These are phyloP conservation scores for Bombus sibiricus DNA, from an alignment of 1,140 invertebrate genomes.

Conservation along the genomic window DNA sequence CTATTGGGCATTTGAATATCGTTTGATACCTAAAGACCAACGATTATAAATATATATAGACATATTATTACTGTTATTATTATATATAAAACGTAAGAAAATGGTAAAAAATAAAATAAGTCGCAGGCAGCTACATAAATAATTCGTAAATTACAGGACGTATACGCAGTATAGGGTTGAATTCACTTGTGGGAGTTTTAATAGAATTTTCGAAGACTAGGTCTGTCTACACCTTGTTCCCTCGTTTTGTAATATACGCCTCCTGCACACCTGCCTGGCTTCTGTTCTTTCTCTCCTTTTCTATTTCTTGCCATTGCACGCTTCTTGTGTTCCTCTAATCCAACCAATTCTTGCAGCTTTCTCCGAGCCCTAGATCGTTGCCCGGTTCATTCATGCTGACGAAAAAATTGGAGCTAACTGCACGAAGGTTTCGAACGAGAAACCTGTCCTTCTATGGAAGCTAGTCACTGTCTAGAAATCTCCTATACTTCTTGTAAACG, in stretches of 20 bases:
- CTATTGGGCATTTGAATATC: too few relatives aligned
- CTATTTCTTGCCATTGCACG: neutral
- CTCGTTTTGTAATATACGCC: constrained; percentile 23
- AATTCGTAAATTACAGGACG: neutral
- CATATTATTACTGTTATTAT: too few relatives aligned
- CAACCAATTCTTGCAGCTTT: constrained; percentile 19
- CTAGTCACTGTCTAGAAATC: neutral
- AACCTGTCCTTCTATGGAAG: constrained; percentile 12
- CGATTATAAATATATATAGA: too few relatives aligned
- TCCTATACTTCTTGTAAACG: neutral
- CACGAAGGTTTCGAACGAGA: constrained; percentile 17
- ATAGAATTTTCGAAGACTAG: constrained; percentile 6
- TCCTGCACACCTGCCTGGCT: constrained; percentile 14
- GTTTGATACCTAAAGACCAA: too few relatives aligned
- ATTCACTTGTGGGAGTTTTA: neutral
- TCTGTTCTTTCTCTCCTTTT: neutral
- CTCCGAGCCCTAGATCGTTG: constrained; percentile 15
- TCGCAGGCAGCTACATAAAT: neutral
- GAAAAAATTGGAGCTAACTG: constrained; percentile 13
- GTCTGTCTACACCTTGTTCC: constrained; percentile 23
- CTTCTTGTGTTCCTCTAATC: neutral
- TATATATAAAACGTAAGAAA: neutral
- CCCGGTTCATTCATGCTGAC: neutral
- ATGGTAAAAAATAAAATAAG: neutral
- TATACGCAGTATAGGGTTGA: neutral